Base-by-base conservation (phyloP, 1,140 invertebrate genomes). In the Platyscapa corneri region DNA sequence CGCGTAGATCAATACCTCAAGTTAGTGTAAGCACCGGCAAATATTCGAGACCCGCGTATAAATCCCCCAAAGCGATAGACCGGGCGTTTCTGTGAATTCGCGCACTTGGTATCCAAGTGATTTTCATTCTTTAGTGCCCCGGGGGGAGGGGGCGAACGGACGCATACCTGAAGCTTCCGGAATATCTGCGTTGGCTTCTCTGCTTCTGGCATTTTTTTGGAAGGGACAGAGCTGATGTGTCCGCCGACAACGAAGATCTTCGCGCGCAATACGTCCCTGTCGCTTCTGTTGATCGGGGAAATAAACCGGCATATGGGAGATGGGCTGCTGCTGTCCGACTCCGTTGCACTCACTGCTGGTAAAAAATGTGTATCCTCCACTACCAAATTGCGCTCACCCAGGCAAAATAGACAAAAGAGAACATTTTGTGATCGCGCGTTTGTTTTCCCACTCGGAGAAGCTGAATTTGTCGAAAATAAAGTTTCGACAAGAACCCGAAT, bases 131-230 rank as follows among this genome's bases (percentile, higher is more conserved):
- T 60, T 60, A 14, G 3, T 14, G 27, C 20, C 3, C 56, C 34
- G 76, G 10, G 30, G 27, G 46, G 32, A 23, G n/a, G n/a, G 23
- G 18, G 37, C 18, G 49, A 5, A n/a, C 20, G 20, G 64, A 49
- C 12, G 75, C 83, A 72, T 84, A 84, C 83, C 83, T 84, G 75
- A n/a, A 37, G 42, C n/a, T 70, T 39, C 20, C 64, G 76, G 65
- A 84, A 84, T 79, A 78, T 30, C 23, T 72, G 83, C 30, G 32
- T 37, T 16, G 56, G 56, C 56, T 84, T 39, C 30, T 79, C 76
- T 67, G 82, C 56, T 34, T 84, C 74, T 67, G 83, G 83, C 82
- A 84, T 84, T 53, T 84, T 77, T 75, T 76, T 18, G 23, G 10
- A 12, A 8, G 1, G 16, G 27, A 23, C 37, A 42, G 37, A 8